Base-by-base conservation (phyloP, 2,797 vertebrate species). In the Pterois miles region DNA sequence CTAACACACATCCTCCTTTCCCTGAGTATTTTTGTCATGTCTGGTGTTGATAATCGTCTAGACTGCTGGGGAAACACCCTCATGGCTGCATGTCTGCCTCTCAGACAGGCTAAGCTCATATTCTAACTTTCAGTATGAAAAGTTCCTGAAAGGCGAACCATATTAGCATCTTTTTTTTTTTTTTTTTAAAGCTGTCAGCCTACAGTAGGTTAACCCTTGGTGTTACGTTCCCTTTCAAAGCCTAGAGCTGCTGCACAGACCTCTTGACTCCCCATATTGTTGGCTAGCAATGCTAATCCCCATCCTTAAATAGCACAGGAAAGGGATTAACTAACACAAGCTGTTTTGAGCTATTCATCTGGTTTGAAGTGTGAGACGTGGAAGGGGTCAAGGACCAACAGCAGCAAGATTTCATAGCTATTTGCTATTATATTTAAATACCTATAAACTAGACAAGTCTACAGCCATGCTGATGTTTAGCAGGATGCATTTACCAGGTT, bases 291-390 rank as follows among this genome's bases (percentile, higher is more conserved):
- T 84, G 76, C 84, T 90, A 89, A 94, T 92, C 90, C 85, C 38
- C 5, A 2, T 54, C 84, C 22, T 76, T 54, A 90, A 91, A 92
- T 90, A 92, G 89, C 46, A 50, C 56, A 69, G 77, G 69, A 67
- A 70, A 77, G 54, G 80, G 91, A 83, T 92, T 90, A 86, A 46
- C 58, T 80, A 46, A 56, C 73, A 76, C 73, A 93, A 88, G 84
- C 86, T 84, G 77, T 80, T 87, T 85, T 84, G 80, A 90, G 76
- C 81, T 78, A 83, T 83, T 85, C 48, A 86, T 88, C 81, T 82
- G 72, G 64, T 83, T 74, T 85, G 52, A 74, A 71, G 23, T 43
- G 59, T 56, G 70, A 56, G 33, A 56, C 22, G 4, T 62, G 48
- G 6, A 29, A 14, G 31, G 9, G 25, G 31, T 43, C 46, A 40